These are phyloP conservation scores for Lithosia quadra DNA, from an alignment of 2,888 invertebrate species.

Conservation along the genomic window DNA sequence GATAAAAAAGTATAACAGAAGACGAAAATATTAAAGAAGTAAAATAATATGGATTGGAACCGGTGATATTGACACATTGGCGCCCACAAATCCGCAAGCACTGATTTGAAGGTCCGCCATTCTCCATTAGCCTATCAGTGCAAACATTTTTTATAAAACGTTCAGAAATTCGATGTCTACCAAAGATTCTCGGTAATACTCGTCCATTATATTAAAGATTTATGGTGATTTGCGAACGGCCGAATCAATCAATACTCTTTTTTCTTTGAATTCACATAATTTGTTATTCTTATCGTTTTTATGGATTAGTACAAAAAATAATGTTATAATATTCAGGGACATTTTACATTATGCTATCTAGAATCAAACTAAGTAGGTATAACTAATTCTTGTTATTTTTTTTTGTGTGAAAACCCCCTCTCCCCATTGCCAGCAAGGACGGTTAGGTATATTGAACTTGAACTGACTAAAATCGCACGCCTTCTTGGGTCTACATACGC, in stretches of 20 bases:
- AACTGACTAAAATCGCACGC: no score
- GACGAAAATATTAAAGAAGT: no score
- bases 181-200: slow-evolving; percentile 20
- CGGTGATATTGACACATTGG: slow-evolving; percentile 1
- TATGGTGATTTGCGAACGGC: slow-evolving; percentile 31
- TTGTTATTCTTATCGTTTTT: slow-evolving; percentile 30
- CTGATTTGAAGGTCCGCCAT: neutral
- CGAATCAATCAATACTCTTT: slow-evolving; percentile 31
- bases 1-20: no score
- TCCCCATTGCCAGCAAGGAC: no score
- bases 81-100: neutral
- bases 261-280: slow-evolving; percentile 25
- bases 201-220: slow-evolving; percentile 33
- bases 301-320: slow-evolving; percentile 5
- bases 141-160: slow-evolving; percentile 9
- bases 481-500: no score
- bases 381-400: no score
- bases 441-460: no score
- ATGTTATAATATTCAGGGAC: neutral
- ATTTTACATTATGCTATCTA: neutral
- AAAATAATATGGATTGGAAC: no score
- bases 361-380: neutral
- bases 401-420: no score
- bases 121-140: slow-evolving; percentile 6
- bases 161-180: slow-evolving; percentile 7